Percentiles rank a stretch among this genome's conserved stretches.
phyloP scores from a whole-genome alignment of 2,888 invertebrate genomes.

The Hirtodrosophila histrioides region DNA sequence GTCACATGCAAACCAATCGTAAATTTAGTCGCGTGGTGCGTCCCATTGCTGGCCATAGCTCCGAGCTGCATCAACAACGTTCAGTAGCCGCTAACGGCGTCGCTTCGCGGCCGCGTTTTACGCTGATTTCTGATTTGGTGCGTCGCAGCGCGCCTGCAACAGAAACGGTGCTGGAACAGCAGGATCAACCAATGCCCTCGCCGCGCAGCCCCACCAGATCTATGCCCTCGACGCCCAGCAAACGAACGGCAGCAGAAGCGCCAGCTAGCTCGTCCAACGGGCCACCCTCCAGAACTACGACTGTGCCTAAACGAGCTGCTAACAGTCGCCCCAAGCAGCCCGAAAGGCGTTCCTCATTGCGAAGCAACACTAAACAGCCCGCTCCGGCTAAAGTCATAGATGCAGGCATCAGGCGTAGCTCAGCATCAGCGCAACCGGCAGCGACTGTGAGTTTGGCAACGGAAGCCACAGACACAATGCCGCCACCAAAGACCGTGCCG shows the following conservation, averaged over 20 bases:
- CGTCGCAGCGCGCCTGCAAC: constrained; percentile 4
- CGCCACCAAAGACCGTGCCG: background rate
- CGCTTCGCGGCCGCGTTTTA: constrained; percentile 66
- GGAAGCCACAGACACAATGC: background rate
- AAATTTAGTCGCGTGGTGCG: constrained; percentile 62
- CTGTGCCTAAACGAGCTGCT: no score
- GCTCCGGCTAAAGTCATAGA: constrained; percentile 51
- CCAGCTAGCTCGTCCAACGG: background rate
- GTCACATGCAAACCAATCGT: constrained; percentile 54
- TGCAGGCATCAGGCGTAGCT: constrained; percentile 30
- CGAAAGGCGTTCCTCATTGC: constrained; percentile 16
- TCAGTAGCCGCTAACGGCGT: background rate
- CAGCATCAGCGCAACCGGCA: background rate
- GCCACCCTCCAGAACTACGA: constrained; percentile 1
- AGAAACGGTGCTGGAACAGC: background rate
- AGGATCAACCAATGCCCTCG: constrained; percentile 3
- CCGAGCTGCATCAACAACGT: constrained; percentile 8
- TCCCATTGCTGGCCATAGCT: constrained; percentile 18
- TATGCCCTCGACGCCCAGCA: constrained; percentile 31
- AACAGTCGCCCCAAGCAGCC: background rate
- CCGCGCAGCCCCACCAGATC: constrained; percentile 22
- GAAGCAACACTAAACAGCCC: constrained; percentile 3
- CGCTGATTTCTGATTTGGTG: constrained; percentile 78
- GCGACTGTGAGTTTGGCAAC: background rate
- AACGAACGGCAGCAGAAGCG: background rate